Base-by-base conservation (phyloP, 1,140 invertebrate genomes). In the Papilio polyxenes region DNA sequence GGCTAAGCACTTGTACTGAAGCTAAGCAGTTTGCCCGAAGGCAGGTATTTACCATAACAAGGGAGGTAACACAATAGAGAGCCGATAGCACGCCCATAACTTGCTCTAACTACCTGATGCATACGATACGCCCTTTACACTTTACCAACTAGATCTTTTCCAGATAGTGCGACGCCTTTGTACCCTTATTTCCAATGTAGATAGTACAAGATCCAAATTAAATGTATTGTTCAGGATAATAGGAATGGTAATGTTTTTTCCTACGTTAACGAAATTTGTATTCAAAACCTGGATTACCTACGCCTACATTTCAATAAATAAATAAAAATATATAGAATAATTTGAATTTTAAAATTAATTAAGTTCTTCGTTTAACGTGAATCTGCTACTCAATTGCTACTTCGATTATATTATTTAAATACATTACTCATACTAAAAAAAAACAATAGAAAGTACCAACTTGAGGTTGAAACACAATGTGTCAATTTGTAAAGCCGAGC, bases 1-100 rank as follows among this genome's bases (percentile, higher is more conserved):
- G 20, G 23, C 75, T 77, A 53, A 81, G 80, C 82, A 81, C 81
- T 76, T 81, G 83, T 82, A 81, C 51, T 53, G 8, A 59, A 59
- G n/a, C n/a, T 59, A 81, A 80, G 82, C 83, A 79, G 72, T 80
- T 80, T 82, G 82, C 86, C 85, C 74, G 44, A 82, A 83, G 87
- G 84, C 86, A 86, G 81, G 85, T 87, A 89, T 90, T 91, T 90
- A 90, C 87, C 89, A 90, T 91, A 90, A 91, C 90, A 90, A 90
- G 89, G 85, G 86, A 83, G 79, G 75, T 59, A 72, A 84, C 79
- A 91, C 90, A 90, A 91, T 88, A 77, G 84, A 40, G 80, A 56
- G 81, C 80, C 65, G 69, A 76, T 82, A 75, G 84, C 82, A 85
- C 84, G 85, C 84, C 82, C 82, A 83, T 87, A 89, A 90, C 87